A percentile compares a stretch with the other conserved stretches of the same genome.
Conservation (phyloP, 2,797 vertebrate species). For the Poliocrania exsul region DNA sequence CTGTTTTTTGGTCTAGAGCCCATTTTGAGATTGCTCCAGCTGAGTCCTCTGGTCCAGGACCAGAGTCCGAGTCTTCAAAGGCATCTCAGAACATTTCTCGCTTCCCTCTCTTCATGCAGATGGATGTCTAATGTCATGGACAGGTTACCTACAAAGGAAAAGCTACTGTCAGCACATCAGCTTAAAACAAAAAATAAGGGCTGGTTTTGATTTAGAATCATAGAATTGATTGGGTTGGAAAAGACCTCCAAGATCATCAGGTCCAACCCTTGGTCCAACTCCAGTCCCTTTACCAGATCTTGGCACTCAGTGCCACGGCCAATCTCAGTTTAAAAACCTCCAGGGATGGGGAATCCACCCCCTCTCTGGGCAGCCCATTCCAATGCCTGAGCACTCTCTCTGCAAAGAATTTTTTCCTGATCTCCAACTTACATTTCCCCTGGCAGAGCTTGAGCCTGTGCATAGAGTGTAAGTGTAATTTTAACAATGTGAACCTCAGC, state of each 20-base stretch:
- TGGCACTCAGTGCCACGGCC: too few species aligned
- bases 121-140: not conserved
- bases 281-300: too few species aligned
- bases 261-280: too few species aligned
- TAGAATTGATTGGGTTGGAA: too few species aligned
- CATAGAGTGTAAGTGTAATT: not conserved
- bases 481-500: not conserved
- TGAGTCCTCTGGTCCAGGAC: not conserved
- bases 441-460: too few species aligned
- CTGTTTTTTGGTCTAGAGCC: not conserved
- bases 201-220: not conserved
- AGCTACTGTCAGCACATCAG: not conserved
- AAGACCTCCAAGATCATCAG: too few species aligned
- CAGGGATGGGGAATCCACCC: too few species aligned
- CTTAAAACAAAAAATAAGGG: not conserved
- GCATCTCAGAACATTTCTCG: not conserved
- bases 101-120: not conserved
- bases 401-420: too few species aligned
- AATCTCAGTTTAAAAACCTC: too few species aligned
- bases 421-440: too few species aligned
- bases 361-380: too few species aligned
- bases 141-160: not conserved
- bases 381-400: too few species aligned
- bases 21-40: not conserved
- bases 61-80: not conserved